phyloP scores from a whole-genome alignment of 2,113 vertebrate species.

The Neodontobutis hainanensis region DNA sequence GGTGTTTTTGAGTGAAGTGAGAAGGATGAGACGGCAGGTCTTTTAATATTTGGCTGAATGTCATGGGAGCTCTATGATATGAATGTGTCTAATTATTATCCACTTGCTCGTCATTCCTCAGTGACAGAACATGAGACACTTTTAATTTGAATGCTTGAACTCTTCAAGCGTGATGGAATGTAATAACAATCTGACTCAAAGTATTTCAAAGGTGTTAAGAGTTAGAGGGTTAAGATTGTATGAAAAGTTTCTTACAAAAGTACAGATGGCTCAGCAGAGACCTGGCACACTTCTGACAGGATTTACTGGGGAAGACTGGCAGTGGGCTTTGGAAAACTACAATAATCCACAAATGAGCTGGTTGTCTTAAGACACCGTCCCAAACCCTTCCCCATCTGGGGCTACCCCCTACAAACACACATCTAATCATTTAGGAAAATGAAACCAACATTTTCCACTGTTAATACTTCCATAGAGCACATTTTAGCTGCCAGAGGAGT shows the following conservation, averaged over 20 bases:
- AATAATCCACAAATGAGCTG: conserved; percentile 56
- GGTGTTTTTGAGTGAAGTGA: conserved; percentile 50
- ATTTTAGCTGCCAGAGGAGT: conserved; percentile 43
- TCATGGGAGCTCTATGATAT: conserved; percentile 45
- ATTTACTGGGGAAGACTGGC: conserved; percentile 48
- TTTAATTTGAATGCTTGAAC: conserved; percentile 41
- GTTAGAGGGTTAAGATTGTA: not conserved
- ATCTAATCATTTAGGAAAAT: conserved; percentile 21
- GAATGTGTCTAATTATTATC: conserved; percentile 59
- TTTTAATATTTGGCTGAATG: conserved; percentile 48
- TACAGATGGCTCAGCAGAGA: conserved; percentile 24
- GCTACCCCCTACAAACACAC: conserved; percentile 13
- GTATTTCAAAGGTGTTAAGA: not conserved
- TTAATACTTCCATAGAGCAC: conserved; percentile 20
- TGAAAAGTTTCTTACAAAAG: conserved; percentile 16
- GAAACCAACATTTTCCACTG: conserved; percentile 17
- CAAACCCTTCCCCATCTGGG: conserved; percentile 10
- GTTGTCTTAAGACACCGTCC: conserved; percentile 25
- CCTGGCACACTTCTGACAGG: conserved; percentile 36
- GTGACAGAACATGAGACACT: conserved; percentile 36
- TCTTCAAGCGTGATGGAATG: not conserved
- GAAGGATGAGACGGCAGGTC: conserved; percentile 40
- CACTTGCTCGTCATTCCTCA: conserved; percentile 7
- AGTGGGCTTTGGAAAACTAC: conserved; percentile 20
- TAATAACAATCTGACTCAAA: not conserved